Base-by-base conservation (phyloP, 1,140 invertebrate genomes). In the Philotrypesis tridentata region DNA sequence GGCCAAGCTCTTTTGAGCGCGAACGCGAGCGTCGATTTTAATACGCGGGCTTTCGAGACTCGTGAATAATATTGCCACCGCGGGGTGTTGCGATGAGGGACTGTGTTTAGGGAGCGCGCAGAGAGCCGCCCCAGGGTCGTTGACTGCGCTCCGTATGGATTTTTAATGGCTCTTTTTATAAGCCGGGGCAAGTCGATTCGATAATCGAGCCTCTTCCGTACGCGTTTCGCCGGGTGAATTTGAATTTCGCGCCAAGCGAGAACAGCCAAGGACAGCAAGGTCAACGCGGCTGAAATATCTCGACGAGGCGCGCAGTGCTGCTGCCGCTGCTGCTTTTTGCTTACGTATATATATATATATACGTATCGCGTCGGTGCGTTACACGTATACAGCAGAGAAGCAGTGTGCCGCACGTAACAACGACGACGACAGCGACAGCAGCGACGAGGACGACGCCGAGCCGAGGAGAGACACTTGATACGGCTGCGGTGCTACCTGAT, bases 1-100 rank as follows among this genome's bases (percentile, higher is more conserved):
- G 91, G 89, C 89, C 88, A 87, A 85, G 85, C 87, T 84, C 86
- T 65, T 55, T 71, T 71, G 77, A 71, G 76, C 61, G 60, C 67
- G 37, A 78, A 33, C 17, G 25, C 25, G 14, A 67, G 33, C 21
- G 63, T 25, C 63, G 23, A 25, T 33, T 70, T 70, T 33, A 70
- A 33, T 70, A n/a, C 67, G 65, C 63, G 63, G 23, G 23, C 63
- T 70, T 33, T 70, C 67, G 67, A 33, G 11, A 29, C n/a, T 65
- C 61, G 61, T 65, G 61, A 65, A 65, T 65, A 65, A 65, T 65
- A 27, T 65, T 29, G 61, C 61, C 48, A 55, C 48, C 48, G 48
- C 48, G 48, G 48, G 48, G 48, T 55, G 48, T 55, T 55, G 48
- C 48, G 48, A 55, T 55, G 48, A 55, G 48, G 48, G 48, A 55